Evolutionary conservation across 2,113 vertebrate genomes (phyloP), one percentile per base, ranked within the genome.

Genomic region (Clarias batrachus): DNA sequence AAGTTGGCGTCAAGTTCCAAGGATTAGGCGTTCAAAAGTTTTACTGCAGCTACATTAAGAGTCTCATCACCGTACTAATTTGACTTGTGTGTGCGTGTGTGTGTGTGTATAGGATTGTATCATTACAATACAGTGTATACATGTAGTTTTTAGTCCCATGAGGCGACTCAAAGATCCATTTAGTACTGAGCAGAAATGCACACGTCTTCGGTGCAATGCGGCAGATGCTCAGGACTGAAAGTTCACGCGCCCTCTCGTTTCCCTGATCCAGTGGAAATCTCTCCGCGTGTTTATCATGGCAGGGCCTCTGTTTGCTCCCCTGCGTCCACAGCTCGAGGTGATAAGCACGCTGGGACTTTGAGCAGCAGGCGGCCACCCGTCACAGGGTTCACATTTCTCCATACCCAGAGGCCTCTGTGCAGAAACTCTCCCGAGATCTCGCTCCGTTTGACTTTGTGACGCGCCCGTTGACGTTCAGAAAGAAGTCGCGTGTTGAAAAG

Each of bases 311-410:
- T 89, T 91, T 91, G 89, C 85, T 90, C 86, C 91, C 87, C 85
- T 21, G 82, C 85, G 37, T 81, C 84, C 48, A 62, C 80, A 52
- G 81, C 48, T 66, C 4, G 16, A 57, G 81, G 85, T 89, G 94
- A 94, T 94, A 94, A 94, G 93, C 90, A 91, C 86, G 88, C 91
- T 95, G 94, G 93, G 93, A 95, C 94, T 93, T 91, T 88, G 60
- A 91, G 89, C 94, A 95, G 94, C 94, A 95, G 94, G 94, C 93
- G 94, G 90, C 90, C 90, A 87, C 89, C 91, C 91, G 84, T 30
- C 89, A 85, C 88, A 86, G 25, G 16, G 19, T 59, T n/a, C 33
- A 68, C 87, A 88, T 84, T 90, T 81, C 89, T 65, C 81, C 79
- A 74, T 77, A 88, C 59, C n/a, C 56, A 37, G 11, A 68, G 37